Evolutionary conservation across 2,113 vertebrate species (phyloP).

Genomic region (Malurus alboscapulatus): DNA sequence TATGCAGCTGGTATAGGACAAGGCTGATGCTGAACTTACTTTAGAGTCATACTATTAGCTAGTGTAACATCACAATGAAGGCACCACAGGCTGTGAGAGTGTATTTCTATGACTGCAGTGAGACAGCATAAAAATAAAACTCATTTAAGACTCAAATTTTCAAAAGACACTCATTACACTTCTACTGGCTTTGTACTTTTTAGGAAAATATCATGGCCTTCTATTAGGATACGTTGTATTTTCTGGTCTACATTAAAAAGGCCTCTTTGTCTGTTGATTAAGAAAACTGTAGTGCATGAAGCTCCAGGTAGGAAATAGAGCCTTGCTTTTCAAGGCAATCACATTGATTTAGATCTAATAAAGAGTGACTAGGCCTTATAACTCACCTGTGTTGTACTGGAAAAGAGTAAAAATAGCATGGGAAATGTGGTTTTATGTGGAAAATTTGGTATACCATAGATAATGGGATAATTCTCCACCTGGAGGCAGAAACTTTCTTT

Average conservation of each 20-base stretch:
- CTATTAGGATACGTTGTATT: background rate
- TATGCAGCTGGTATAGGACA: background rate
- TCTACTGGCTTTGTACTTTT: background rate
- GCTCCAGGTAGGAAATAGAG: background rate
- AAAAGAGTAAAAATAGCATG: background rate
- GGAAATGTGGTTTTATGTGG: background rate
- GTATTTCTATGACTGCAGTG: background rate
- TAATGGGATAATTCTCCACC: background rate
- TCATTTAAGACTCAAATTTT: background rate
- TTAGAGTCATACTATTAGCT: background rate
- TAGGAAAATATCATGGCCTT: background rate
- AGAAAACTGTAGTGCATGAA: background rate
- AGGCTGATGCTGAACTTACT: background rate
- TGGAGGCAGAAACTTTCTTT: background rate
- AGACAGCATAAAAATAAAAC: background rate
- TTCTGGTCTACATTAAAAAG: background rate
- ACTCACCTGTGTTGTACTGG: background rate
- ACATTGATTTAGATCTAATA: background rate
- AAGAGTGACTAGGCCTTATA: background rate
- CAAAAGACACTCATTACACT: background rate
- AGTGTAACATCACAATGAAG: background rate
- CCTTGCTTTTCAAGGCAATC: background rate
- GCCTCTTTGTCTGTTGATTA: background rate
- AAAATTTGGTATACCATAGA: background rate
- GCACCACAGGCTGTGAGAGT: background rate